These are phyloP conservation scores for Lasioglossum leucozonium DNA, from an alignment of 2,888 invertebrate species.

Conservation along the genomic window DNA sequence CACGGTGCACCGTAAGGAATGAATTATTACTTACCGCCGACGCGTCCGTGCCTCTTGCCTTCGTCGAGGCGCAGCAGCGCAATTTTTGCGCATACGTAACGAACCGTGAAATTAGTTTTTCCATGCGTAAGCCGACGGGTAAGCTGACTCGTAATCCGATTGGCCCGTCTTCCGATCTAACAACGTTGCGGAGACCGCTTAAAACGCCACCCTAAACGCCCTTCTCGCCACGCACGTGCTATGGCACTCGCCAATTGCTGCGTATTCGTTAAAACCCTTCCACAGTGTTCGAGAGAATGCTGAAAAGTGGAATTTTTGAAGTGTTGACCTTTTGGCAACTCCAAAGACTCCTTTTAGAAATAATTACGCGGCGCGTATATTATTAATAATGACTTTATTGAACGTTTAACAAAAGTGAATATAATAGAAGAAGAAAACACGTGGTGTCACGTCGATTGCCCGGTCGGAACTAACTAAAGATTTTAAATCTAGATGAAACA, in stretches of 20 bases:
- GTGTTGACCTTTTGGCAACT: no score
- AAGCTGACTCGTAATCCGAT: conserved; percentile 45
- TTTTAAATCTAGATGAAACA: no score
- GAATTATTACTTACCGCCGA: conserved; percentile 58
- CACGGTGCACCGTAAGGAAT: conserved; percentile 40
- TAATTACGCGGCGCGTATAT: no score
- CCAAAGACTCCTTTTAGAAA: no score
- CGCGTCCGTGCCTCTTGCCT: conserved; percentile 8
- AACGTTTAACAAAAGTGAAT: no score
- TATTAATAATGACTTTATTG: no score
- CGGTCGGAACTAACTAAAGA: no score
- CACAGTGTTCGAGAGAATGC: not conserved
- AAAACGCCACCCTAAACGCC: not conserved
- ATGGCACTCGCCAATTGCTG: not conserved
- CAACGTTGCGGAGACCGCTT: not conserved
- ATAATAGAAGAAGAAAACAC: no score
- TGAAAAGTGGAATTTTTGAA: not conserved
- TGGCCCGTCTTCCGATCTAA: conserved; percentile 16
- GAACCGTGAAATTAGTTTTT: conserved; percentile 60
- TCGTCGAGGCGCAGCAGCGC: conserved; percentile 12
- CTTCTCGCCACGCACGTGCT: not conserved
- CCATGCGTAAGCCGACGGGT: conserved; percentile 27
- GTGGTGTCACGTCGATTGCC: no score
- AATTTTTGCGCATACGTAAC: conserved; percentile 57
- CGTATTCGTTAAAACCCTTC: not conserved